Evolutionary conservation across 2,113 vertebrate genomes (phyloP).

Genomic region (Xerus inauris): DNA sequence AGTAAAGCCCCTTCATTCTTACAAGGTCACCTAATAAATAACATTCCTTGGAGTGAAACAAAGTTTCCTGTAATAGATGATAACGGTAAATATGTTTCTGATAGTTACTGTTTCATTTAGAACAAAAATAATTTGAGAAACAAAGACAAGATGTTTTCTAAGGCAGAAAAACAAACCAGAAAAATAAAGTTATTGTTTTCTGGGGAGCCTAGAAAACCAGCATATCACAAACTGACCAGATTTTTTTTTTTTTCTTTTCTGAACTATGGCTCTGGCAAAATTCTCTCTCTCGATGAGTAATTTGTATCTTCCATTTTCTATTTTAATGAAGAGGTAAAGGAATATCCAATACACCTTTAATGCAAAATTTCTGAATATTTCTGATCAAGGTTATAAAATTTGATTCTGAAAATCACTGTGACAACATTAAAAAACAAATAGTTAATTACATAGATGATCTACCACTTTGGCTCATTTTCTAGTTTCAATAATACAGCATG

Average conservation of each 20-base stretch:
- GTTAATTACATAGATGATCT: background rate
- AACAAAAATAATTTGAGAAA: slow-evolving; percentile 14
- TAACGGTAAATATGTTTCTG: background rate
- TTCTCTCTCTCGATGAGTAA: background rate
- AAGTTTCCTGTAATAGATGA: background rate
- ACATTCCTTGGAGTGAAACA: slow-evolving; percentile 14
- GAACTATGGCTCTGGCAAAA: background rate
- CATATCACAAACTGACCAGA: background rate
- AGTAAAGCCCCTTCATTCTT: background rate
- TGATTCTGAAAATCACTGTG: background rate
- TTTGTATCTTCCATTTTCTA: background rate
- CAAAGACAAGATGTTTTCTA: background rate
- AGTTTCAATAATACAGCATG: background rate
- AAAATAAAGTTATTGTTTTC: background rate
- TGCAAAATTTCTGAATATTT: background rate
- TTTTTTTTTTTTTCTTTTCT: background rate
- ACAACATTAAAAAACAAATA: background rate
- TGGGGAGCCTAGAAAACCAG: background rate
- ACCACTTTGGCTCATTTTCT: background rate
- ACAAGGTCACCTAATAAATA: slow-evolving; percentile 22
- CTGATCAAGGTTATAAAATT: background rate
- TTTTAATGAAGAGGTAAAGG: background rate
- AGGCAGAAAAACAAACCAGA: background rate
- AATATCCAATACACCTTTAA: background rate
- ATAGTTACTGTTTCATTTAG: background rate